These are phyloP conservation scores for Diploptera punctata DNA, from an alignment of 2,888 invertebrate species.

Conservation along the genomic window DNA sequence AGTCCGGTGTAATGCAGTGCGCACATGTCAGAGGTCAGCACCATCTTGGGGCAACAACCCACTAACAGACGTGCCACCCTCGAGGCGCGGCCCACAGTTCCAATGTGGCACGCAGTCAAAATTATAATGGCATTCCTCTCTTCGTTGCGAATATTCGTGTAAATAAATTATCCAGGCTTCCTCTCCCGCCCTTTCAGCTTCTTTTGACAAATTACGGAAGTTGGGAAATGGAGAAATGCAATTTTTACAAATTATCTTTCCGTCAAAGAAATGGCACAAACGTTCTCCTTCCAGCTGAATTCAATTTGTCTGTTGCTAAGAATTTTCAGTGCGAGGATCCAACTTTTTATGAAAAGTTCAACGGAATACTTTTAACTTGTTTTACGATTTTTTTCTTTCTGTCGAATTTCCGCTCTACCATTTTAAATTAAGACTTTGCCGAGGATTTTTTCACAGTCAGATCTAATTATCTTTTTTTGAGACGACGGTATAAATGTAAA, in stretches of 20 bases:
- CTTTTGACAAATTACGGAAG: conserved; percentile 44
- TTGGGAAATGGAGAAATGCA: conserved; percentile 44
- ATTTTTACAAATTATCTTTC: conserved; percentile 44
- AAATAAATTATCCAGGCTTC: conserved; percentile 39
- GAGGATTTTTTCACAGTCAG: conserved; percentile 28
- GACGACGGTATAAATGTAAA: conserved; percentile 1
- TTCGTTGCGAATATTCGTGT: conserved; percentile 40
- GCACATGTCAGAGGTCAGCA: conserved; percentile 13
- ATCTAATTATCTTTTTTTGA: conserved; percentile 21
- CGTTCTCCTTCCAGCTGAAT: conserved; percentile 35
- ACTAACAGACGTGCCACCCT: not conserved
- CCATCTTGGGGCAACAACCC: too few species aligned
- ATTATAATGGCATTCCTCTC: conserved; percentile 36
- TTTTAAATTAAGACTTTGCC: conserved; percentile 38
- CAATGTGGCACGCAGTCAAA: conserved; percentile 26
- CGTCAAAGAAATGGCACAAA: conserved; percentile 41
- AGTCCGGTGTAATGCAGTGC: conserved; percentile 25
- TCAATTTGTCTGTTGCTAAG: conserved; percentile 38
- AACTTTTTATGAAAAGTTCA: conserved; percentile 34
- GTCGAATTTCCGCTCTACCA: conserved; percentile 31
- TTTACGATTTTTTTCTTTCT: conserved; percentile 36
- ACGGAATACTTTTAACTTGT: conserved; percentile 36
- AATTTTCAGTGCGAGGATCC: conserved; percentile 19
- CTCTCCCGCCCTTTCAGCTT: conserved; percentile 32
- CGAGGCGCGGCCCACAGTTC: not conserved